phyloP scores from a whole-genome alignment of 2,888 invertebrate genomes.

The Drosophila setosimentum region DNA sequence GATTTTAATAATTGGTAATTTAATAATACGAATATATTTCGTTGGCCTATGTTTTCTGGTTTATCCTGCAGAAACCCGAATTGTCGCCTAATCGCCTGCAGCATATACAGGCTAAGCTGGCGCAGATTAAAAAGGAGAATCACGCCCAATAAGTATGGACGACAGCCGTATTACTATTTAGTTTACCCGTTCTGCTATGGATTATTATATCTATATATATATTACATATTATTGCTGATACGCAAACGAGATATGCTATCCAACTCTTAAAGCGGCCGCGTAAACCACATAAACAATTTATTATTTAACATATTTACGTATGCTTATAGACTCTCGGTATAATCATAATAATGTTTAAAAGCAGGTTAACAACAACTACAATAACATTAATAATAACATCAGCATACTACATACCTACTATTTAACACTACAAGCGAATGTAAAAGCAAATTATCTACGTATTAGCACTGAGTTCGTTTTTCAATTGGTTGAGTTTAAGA shows the following conservation, averaged over 20 bases:
- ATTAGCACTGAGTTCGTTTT: conserved; percentile 72
- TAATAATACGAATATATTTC: background rate
- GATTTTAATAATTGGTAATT: background rate
- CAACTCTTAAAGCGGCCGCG: conserved; percentile 25
- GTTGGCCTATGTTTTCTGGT: background rate
- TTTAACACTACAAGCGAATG: conserved; percentile 47
- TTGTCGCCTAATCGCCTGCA: conserved; percentile 85
- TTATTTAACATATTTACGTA: conserved; percentile 69
- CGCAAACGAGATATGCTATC: conserved; percentile 35
- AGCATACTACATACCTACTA: conserved; percentile 57
- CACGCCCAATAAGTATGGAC: conserved; percentile 71
- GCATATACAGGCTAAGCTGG: conserved; percentile 85
- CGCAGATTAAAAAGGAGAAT: conserved; percentile 84
- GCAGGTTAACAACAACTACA: conserved; percentile 63
- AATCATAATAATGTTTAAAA: conserved; percentile 58
- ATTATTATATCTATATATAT: conserved; percentile 39
- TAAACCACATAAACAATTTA: conserved; percentile 60
- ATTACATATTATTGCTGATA: conserved; percentile 39
- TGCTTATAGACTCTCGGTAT: conserved; percentile 60
- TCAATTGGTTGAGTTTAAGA: conserved; percentile 56
- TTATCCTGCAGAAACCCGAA: conserved; percentile 80
- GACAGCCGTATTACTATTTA: conserved; percentile 40
- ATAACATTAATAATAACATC: conserved; percentile 54
- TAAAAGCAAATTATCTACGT: conserved; percentile 42
- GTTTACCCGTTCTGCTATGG: conserved; percentile 44